Evolutionary conservation across 2,797 vertebrate species (phyloP), one percentile per base, ranked within the genome.

Genomic region (Pyrrhura leucotis): DNA sequence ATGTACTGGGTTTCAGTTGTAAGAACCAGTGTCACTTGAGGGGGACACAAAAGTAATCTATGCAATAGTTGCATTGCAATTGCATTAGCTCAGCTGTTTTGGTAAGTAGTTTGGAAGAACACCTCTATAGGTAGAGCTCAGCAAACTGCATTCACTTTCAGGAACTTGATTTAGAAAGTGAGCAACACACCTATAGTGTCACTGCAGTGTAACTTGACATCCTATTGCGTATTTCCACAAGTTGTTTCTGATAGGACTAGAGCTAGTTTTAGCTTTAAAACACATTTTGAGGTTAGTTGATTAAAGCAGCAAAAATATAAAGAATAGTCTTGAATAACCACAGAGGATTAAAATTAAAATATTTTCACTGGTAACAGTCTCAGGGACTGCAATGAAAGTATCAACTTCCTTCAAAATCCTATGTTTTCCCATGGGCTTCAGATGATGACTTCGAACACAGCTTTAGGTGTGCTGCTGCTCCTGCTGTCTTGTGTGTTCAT

Each of bases 281-380:
- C 44, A 84, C 54, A 54, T 67, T 77, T 79, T 61, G 25, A 82
- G 67, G 83, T 97, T 94, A 96, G 90, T 93, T 56, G 48, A 93
- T 86, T 92, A 73, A 96, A 94, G 92, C 94, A 94, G 85, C 89
- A 91, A 85, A 92, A 94, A 73, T 28, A 44, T 13, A 88, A 91
- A 39, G 42, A 74, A 54, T 91, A 84, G 56, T 92, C 18, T 51
- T 26, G 25, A 88, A 66, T 81, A 78, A 88, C 82, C 77, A 81
- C 53, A 59, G 81, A 94, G 39, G 29, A 76, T 58, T 92, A 94
- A 85, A 93, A 73, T 54, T 6, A 91, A 90, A 73, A 67, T 73
- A 58, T 53, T 91, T 84, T 78, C 33, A 45, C 48, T 66, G 47
- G 18, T 84, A 78, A 29, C 9, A 59, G 51, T 62, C 80, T 81